These are phyloP conservation scores for Ptychochromis oligacanthus DNA, from an alignment of 2,113 vertebrate species.

Conservation along the genomic window DNA sequence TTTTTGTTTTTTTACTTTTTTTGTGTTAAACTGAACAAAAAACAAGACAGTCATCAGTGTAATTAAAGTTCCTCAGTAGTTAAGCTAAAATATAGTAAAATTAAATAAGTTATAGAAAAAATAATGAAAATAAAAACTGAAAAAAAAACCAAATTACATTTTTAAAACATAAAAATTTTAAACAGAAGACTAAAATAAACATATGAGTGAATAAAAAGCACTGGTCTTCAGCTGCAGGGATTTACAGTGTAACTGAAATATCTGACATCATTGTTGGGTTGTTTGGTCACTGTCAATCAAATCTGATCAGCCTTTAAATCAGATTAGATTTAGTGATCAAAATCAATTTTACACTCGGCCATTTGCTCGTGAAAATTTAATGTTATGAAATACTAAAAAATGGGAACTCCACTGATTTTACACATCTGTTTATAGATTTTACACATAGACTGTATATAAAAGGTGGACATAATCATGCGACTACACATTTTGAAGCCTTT, in stretches of 20 bases:
- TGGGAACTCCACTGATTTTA: too few relatives aligned
- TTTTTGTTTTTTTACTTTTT: not conserved
- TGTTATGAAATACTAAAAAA: not conserved
- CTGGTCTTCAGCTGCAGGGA: too few relatives aligned
- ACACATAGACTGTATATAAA: too few relatives aligned
- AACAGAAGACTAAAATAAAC: not conserved
- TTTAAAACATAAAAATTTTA: not conserved
- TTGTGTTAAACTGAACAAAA: not conserved
- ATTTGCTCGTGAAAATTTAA: not conserved
- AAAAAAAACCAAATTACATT: not conserved
- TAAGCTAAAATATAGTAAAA: not conserved
- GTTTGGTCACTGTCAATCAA: not conserved
- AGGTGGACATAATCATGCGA: too few relatives aligned
- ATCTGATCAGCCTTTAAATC: not conserved
- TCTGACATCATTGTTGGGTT: not conserved
- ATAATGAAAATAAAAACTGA: not conserved
- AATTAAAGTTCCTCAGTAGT: not conserved
- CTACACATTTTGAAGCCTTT: too few relatives aligned
- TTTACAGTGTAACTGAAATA: not conserved
- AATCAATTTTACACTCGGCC: too few relatives aligned
- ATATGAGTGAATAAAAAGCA: not conserved
- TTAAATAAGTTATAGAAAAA: not conserved
- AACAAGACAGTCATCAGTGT: not conserved
- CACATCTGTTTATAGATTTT: too few relatives aligned
- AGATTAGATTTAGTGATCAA: not conserved